Evolutionary conservation across 2,113 vertebrate genomes (phyloP), one percentile per base, ranked within the genome.

Genomic region (Himantopus leucocephalus): DNA sequence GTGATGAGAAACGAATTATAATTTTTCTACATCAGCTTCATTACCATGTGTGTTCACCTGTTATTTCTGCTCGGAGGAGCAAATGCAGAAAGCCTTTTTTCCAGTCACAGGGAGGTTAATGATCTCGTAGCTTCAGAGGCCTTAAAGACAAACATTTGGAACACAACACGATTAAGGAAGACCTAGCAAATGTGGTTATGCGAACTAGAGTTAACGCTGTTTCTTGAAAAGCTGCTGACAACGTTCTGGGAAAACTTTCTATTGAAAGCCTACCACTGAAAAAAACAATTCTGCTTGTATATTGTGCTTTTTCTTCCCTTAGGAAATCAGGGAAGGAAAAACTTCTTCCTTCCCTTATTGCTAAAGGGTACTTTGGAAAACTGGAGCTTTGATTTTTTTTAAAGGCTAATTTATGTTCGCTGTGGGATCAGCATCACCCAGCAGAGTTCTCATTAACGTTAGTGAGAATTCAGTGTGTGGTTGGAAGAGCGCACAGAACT

Each of bases 231-330:
- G 71, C 79, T 89, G 90, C 88, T 88, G 80, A 79, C 58, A 67
- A 19, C 4, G 3, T 71, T 62, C 76, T 88, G 74, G 70, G 78
- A 41, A 75, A 62, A 63, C 53, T 64, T 75, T 45, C 89, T 73
- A 0, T 29, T 85, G 85, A 93, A 77, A 96, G 85, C 50, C 29
- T 50, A 29, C 41, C 74, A 83, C 70, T 88, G 94, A 39, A 81
- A 78, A 91, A 91, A 66, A 23, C 43, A 87, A 37, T 81, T 73
- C 84, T 71, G 70, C 71, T 82, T 80, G 74, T 92, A 82, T 43
- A 63, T 82, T 83, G 74, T 90, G 66, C 58, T 91, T 96, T 88
- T 91, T 58, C n/a, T 94, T 92, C 92, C 73, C 84, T 88, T 78
- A 62, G 67, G 70, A 96, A 79, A 88, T 53, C 52, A 32, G 45